These are phyloP conservation scores for Empis livida DNA, from an alignment of 2,888 invertebrate species.

Conservation along the genomic window DNA sequence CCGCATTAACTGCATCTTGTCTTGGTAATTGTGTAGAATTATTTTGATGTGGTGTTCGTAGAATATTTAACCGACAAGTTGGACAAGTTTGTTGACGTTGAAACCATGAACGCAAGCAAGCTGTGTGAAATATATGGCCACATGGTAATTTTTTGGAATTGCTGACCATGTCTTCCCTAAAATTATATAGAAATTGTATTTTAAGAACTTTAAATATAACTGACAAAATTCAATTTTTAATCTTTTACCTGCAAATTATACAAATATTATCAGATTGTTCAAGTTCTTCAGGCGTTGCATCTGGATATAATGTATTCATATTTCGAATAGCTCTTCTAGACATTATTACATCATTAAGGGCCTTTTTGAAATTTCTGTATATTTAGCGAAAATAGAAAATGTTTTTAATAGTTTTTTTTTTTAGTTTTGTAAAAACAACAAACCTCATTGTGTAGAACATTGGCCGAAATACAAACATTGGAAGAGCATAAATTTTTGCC, in stretches of 20 bases:
- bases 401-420: neutral
- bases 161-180: slow-evolving; percentile 51
- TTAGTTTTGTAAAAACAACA: slow-evolving; percentile 18
- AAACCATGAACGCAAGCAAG: slow-evolving; percentile 97
- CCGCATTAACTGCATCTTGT: slow-evolving; percentile 19
- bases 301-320: slow-evolving; percentile 96
- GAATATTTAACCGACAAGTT: slow-evolving; percentile 86
- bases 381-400: neutral
- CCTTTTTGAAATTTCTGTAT: slow-evolving; percentile 86
- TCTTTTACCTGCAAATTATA: slow-evolving; percentile 84
- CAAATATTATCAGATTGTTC: slow-evolving; percentile 93
- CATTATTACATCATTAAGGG: slow-evolving; percentile 91
- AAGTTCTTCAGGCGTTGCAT: slow-evolving; percentile 86
- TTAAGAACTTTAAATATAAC: neutral
- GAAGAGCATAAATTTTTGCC: slow-evolving; percentile 94
- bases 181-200: too few relatives aligned
- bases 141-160: slow-evolving; percentile 94
- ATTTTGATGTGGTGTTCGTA: slow-evolving; percentile 35
- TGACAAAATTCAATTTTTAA: too few relatives aligned
- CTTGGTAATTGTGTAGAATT: slow-evolving; percentile 28
- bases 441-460: slow-evolving; percentile 98
- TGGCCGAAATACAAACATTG: slow-evolving; percentile 94
- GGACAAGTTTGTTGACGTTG: slow-evolving; percentile 99
- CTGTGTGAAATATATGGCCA: slow-evolving; percentile 98
- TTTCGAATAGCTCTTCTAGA: slow-evolving; percentile 93